Conservation (phyloP, 2,888 invertebrate genomes). For the Odontocerum albicorne region DNA sequence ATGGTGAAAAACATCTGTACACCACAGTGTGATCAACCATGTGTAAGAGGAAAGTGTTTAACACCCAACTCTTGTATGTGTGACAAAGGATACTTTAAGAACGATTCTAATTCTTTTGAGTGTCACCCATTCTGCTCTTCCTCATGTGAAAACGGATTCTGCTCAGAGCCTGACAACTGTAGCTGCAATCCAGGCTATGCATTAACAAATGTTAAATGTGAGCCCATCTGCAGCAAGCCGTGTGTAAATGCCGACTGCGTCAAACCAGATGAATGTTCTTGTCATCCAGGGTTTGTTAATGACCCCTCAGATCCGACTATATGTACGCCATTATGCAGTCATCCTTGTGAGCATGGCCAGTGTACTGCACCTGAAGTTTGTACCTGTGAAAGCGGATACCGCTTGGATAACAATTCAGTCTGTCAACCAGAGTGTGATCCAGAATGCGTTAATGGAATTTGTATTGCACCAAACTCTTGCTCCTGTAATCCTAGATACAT, state of each 20-base stretch:
- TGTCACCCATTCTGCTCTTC: neutral
- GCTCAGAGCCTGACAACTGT: neutral
- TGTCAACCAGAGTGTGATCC: slow-evolving; percentile 37
- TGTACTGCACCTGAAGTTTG: slow-evolving; percentile 38
- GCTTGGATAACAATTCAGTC: neutral
- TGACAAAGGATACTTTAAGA: neutral
- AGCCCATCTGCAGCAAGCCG: neutral
- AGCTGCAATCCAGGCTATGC: neutral
- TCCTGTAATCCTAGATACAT: slow-evolving; percentile 37
- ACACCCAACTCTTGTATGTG: neutral
- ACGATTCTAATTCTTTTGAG: no score
- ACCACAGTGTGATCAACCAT: neutral
- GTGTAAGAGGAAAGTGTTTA: neutral
- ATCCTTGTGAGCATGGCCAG: slow-evolving; percentile 26
- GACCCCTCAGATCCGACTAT: neutral
- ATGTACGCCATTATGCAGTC: neutral
- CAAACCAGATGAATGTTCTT: neutral
- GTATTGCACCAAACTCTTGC: slow-evolving; percentile 38
- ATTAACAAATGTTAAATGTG: neutral
- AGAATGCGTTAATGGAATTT: slow-evolving; percentile 38
- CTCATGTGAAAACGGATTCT: slow-evolving; percentile 6
- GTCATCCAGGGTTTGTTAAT: neutral
- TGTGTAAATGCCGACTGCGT: slow-evolving; percentile 1
- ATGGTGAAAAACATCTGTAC: neutral
- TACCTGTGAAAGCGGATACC: slow-evolving; percentile 35